Conservation (phyloP, 2,888 invertebrate species). For the Tetropium fuscum region DNA sequence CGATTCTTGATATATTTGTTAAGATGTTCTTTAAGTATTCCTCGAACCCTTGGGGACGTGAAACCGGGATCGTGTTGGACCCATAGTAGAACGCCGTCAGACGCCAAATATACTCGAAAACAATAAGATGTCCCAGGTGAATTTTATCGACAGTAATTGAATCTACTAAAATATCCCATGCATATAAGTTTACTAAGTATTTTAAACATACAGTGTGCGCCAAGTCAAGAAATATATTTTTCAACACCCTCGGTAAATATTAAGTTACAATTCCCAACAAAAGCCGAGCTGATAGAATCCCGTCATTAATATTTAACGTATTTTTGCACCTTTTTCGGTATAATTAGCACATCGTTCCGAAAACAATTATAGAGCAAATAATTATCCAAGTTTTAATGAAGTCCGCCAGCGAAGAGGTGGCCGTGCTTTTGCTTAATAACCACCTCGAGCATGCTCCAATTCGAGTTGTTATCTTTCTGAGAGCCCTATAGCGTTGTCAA, state of each 20-base stretch:
- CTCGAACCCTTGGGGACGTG: too few species aligned
- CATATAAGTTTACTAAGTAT: too few species aligned
- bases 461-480: conserved; percentile 14
- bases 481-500: neutral
- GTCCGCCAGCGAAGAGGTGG: conserved; percentile 21
- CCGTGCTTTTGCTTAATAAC: conserved; percentile 24
- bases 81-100: too few species aligned
- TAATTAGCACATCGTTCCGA: conserved; percentile 35
- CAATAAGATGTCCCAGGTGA: too few species aligned
- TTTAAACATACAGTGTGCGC: too few species aligned
- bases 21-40: too few species aligned
- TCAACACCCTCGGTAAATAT: neutral
- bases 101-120: too few species aligned
- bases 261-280: neutral
- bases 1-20: too few species aligned
- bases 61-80: too few species aligned
- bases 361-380: conserved; percentile 38
- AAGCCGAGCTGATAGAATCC: neutral
- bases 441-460: conserved; percentile 15
- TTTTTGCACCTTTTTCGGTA: conserved; percentile 25
- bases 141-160: too few species aligned
- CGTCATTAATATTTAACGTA: conserved; percentile 13
- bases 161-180: too few species aligned
- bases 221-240: too few species aligned
- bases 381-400: conserved; percentile 40